Conservation (phyloP, 2,797 vertebrate genomes). For the Acanthurus lineatus region DNA sequence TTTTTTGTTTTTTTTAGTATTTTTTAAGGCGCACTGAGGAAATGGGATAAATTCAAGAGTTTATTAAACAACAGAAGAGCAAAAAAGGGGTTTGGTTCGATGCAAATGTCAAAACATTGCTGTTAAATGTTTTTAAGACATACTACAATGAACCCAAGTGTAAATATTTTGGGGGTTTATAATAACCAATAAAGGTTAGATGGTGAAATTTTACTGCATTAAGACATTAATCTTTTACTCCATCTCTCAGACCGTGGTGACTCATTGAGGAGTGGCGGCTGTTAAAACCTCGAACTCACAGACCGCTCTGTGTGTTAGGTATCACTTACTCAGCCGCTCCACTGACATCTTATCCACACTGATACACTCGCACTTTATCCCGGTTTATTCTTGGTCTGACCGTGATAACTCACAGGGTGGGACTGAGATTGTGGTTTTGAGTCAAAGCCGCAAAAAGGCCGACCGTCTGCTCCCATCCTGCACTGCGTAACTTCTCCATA, state of each 20-base stretch:
- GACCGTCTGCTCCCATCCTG: neutral
- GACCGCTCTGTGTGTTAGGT: conserved; percentile 5
- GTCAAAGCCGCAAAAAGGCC: conserved; percentile 7
- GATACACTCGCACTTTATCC: neutral
- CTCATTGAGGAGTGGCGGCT: conserved; percentile 5
- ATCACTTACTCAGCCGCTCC: conserved; percentile 26
- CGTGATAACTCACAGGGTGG: conserved; percentile 45
- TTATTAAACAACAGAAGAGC: neutral
- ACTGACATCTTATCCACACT: conserved; percentile 29
- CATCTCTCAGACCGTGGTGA: conserved; percentile 7
- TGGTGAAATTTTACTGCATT: conserved; percentile 1
- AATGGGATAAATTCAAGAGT: neutral
- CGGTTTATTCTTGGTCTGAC: conserved; percentile 40
- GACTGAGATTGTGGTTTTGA: conserved; percentile 45
- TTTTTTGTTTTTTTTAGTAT: too few relatives aligned
- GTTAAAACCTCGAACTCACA: conserved; percentile 8
- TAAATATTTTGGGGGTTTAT: neutral
- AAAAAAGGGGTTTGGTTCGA: too few relatives aligned
- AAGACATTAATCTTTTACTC: neutral
- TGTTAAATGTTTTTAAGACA: neutral
- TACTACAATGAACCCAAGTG: neutral
- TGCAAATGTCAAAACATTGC: neutral
- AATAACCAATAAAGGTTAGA: neutral
- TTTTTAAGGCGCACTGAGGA: neutral
- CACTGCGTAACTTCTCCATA: neutral